Base-by-base conservation (phyloP, 1,140 invertebrate species). In the Caenorhabditis remanei region DNA sequence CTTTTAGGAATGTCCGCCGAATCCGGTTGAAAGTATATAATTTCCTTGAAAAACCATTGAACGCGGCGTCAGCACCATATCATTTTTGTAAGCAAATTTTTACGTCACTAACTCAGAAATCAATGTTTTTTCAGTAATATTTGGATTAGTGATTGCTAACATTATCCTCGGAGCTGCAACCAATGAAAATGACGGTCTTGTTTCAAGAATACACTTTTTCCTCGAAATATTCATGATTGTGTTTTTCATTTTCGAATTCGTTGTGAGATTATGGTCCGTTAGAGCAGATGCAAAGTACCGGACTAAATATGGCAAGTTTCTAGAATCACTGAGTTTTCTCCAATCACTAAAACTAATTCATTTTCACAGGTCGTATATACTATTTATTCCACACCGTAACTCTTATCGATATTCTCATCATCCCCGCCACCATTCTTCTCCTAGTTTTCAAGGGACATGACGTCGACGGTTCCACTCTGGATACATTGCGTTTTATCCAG, bases 231-330 rank as follows among this genome's bases (percentile, higher is more conserved):
- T 61, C 11, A 48, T 90, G 61, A 89, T 88, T n/a, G 41, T 90
- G 21, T 90, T 90, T 55, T 90, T 90, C 32, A 83, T 86, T 16
- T 14, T 90, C 6, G 89, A 90, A 71, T 90, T 90, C 50, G 16
- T 87, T 11, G 87, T 90, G 16, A 40, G 89, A 24, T 50, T 90
- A 48, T 90, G 89, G 89, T 85, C 89, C 6, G 87, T 89, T 46
- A 84, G 84, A 41, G 89, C 89, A 56, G 89, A 90, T 85, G 87
- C 75, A 32, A 87, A 87, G 16, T 90, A 90, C 43, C 41, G 67
- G 56, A 48, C 32, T 14, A 61, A 50, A 83, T 83, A 87, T 9
- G 43, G 75, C 63, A 24, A 48, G 5, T 53, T 14, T 24, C 19
- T 41, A 32, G 32, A 32, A 4, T 55, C n/a, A n/a, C 14, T 65